Percentiles rank a stretch among this genome's conserved stretches.
Evolutionary conservation across 2,888 invertebrate species (phyloP).

Genomic region (Bursaphelenchus okinawaensis): DNA sequence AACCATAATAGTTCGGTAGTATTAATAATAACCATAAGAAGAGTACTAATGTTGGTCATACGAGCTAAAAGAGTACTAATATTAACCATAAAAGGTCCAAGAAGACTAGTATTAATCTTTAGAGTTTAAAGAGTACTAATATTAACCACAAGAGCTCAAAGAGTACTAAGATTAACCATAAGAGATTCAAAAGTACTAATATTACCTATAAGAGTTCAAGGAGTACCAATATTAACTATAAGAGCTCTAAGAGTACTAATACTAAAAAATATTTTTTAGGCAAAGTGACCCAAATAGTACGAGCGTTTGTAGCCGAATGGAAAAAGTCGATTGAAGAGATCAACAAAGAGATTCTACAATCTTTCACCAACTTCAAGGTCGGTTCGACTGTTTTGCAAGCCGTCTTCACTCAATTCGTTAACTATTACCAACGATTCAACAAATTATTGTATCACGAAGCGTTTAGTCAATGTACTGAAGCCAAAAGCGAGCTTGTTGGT

Average conservation of each 20-base stretch:
- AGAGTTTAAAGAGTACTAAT: too few species aligned
- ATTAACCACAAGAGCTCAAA: too few species aligned
- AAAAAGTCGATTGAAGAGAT: constrained; percentile 88
- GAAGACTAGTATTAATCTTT: too few species aligned
- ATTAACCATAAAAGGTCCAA: too few species aligned
- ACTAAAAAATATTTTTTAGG: too few species aligned
- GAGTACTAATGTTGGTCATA: too few species aligned
- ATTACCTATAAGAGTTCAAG: too few species aligned
- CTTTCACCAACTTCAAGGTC: constrained; percentile 90
- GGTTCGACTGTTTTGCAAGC: constrained; percentile 88
- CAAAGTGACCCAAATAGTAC: constrained; percentile 74
- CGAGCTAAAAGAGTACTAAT: too few species aligned
- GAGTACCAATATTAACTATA: too few species aligned
- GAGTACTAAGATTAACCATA: too few species aligned
- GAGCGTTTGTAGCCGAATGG: constrained; percentile 86
- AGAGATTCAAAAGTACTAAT: too few species aligned
- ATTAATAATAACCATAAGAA: neutral
- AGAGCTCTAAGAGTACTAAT: too few species aligned
- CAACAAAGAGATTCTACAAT: constrained; percentile 84
- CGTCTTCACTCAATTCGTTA: constrained; percentile 86
- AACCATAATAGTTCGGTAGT: neutral
- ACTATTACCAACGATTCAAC: constrained; percentile 94
- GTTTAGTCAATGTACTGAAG: constrained; percentile 53
- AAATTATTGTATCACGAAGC: constrained; percentile 76
- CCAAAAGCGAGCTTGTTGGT: constrained; percentile 79